A percentile compares a stretch with the other conserved stretches of the same genome.
phyloP scores from a whole-genome alignment of 2,797 vertebrate genomes.

The Atherinosoma microstoma region DNA sequence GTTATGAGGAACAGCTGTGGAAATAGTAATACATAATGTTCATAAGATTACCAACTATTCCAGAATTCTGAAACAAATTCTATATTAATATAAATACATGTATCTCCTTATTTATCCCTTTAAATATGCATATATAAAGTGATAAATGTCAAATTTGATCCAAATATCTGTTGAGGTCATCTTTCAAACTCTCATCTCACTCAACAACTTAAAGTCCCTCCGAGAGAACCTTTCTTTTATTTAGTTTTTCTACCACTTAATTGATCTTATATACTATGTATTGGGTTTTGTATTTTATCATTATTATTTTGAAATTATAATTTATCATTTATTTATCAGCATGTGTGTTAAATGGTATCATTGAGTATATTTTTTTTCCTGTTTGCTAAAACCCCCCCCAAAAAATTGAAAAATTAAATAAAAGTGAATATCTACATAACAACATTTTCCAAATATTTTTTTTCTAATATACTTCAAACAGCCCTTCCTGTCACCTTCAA shows the following conservation, averaged over 20 bases:
- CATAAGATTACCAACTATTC: neutral
- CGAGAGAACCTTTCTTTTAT: neutral
- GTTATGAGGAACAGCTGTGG: neutral
- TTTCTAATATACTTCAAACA: conserved; percentile 52
- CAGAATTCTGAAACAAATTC: neutral
- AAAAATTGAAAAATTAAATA: neutral
- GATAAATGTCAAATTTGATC: neutral
- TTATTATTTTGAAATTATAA: no score
- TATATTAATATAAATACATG: no score
- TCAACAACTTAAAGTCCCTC: neutral
- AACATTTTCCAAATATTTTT: neutral
- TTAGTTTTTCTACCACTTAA: neutral
- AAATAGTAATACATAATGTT: neutral
- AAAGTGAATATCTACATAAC: neutral
- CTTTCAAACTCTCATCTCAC: neutral
- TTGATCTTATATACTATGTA: neutral
- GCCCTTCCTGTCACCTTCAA: conserved; percentile 89
- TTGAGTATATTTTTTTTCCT: neutral
- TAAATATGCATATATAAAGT: neutral
- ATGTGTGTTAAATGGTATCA: no score
- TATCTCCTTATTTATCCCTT: neutral
- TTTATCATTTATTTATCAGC: no score
- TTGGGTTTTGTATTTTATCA: no score
- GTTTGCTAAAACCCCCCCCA: neutral
- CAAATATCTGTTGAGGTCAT: neutral